Evolutionary conservation across 2,888 invertebrate species (phyloP), one percentile per base, ranked within the genome.

Genomic region (Drosophila parthenogenetica): DNA sequence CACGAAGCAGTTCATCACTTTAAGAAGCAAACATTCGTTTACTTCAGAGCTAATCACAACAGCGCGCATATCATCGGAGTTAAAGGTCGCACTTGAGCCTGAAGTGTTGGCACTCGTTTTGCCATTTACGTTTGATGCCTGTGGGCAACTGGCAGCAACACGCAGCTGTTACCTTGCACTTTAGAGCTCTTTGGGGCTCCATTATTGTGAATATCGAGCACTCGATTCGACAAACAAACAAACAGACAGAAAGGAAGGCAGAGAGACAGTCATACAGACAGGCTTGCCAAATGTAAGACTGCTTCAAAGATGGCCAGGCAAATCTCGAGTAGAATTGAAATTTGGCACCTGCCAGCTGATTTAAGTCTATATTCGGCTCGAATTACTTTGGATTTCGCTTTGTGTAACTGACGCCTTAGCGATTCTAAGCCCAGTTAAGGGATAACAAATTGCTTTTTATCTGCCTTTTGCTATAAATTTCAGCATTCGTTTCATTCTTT

Each of bases 121-220:
- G 73, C 77, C 72, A 70, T 79, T 73, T 65, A 68, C 67, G 69
- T 35, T 73, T 79, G 76, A 65, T 62, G 76, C 66, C 50, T 69
- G 51, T 60, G 55, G 58, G 61, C 35, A 35, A 13, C 35, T 35
- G 35, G 35, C 43, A 59, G 22, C 49, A 40, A 46, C 58, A 35
- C 46, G 55, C 75, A 79, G 73, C 63, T 70, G 79, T 70, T 79
- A 50, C 67, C 70, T 69, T 70, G 71, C 87, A 68, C 83, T 84
- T 84, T 79, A 84, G 79, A 77, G 87, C 87, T 81, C 84, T 81
- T 87, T 42, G 57, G 83, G 58, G 87, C 49, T 66, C 64, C 63
- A 62, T 86, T 86, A 86, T 83, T 79, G 86, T 69, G 79, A 80
- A 76, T 86, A 82, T 82, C 73, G 82, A 82, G 80, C 68, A 70